Conservation (phyloP, 2,888 invertebrate species). For the Macropis europaea region DNA sequence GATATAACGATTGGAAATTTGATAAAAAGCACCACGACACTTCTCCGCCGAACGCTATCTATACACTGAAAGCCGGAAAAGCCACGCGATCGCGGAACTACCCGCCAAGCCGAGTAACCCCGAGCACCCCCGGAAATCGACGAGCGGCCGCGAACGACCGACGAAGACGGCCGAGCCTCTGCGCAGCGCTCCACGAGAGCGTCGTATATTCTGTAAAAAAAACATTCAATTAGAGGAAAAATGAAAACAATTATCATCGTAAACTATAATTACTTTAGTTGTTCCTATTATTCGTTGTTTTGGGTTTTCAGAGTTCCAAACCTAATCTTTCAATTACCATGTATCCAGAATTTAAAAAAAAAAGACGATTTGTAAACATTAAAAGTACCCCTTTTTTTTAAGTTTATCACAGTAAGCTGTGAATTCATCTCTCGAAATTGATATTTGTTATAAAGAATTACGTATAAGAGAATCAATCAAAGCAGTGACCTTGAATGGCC, state of each 20-base stretch:
- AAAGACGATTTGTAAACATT: too few relatives aligned
- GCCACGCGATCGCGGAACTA: conserved; percentile 65
- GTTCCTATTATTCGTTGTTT: too few relatives aligned
- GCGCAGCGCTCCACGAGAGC: neutral
- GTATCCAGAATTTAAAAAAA: too few relatives aligned
- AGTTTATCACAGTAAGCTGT: too few relatives aligned
- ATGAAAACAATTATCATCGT: neutral
- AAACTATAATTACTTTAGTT: too few relatives aligned
- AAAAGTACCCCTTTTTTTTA: too few relatives aligned
- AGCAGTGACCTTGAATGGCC: too few relatives aligned
- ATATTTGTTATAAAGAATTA: too few relatives aligned
- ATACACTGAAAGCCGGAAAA: conserved; percentile 64
- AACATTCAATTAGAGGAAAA: neutral
- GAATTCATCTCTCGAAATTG: too few relatives aligned
- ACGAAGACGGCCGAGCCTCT: conserved; percentile 9
- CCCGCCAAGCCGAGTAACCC: conserved; percentile 68
- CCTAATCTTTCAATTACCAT: too few relatives aligned
- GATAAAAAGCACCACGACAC: conserved; percentile 35
- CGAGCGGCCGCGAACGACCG: conserved; percentile 35
- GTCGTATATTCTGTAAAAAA: neutral
- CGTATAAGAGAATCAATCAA: too few relatives aligned
- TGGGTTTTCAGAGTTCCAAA: too few relatives aligned
- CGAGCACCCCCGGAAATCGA: conserved; percentile 57
- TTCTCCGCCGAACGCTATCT: conserved; percentile 62
- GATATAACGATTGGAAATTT: neutral